phyloP scores from a whole-genome alignment of 2,797 vertebrate species.

The Sitta carolinensis region DNA sequence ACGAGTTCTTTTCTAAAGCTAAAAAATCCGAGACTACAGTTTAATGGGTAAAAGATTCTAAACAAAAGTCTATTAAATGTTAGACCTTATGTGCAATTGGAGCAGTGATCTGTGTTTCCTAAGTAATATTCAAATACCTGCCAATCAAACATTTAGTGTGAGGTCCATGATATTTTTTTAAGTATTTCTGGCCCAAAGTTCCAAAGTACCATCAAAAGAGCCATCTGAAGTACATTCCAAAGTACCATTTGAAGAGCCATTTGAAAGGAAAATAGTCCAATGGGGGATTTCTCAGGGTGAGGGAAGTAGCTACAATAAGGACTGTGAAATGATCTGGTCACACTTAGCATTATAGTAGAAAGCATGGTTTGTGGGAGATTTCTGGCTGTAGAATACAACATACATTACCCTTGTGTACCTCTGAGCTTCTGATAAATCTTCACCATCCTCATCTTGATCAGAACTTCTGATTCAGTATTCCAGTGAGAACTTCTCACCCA shows the following conservation, averaged over 20 bases:
- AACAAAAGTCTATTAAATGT: background rate
- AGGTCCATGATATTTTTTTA: background rate
- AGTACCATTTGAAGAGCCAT: background rate
- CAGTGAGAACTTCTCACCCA: background rate
- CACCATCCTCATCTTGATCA: background rate
- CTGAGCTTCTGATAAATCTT: background rate
- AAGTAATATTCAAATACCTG: background rate
- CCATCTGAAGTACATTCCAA: background rate
- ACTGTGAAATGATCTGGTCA: background rate
- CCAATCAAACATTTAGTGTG: background rate
- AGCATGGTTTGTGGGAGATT: background rate
- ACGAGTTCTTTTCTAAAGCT: background rate
- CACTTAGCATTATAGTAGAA: background rate
- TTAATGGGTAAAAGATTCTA: background rate
- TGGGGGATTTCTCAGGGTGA: rapidly evolving
- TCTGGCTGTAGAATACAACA: background rate
- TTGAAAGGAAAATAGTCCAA: background rate
- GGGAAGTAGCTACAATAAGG: rapidly evolving
- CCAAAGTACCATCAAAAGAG: background rate
- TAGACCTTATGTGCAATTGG: background rate
- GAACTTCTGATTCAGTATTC: background rate
- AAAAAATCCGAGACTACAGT: background rate
- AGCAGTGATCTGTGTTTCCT: background rate
- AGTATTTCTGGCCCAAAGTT: background rate
- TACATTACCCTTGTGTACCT: background rate